These are phyloP conservation scores for Poeciliopsis gracilis DNA, from an alignment of 2,797 vertebrate species.

Conservation along the genomic window DNA sequence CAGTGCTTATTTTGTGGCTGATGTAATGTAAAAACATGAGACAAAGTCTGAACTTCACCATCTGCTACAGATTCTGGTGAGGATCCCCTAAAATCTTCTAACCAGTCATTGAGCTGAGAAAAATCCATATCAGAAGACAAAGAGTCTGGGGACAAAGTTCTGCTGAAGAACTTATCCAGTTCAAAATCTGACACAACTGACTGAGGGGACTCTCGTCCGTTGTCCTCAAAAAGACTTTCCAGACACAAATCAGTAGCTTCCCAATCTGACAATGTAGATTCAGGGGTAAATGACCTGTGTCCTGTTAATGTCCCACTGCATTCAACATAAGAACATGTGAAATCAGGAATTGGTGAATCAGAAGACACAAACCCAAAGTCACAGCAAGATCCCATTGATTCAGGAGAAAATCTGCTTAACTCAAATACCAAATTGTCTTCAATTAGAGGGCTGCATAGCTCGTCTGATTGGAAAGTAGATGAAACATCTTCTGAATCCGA, in stretches of 20 bases:
- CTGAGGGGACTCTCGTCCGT: constrained; percentile 30
- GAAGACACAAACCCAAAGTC: constrained; percentile 10
- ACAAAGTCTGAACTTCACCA: no score
- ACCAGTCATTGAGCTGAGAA: no score
- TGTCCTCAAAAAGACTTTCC: neutral
- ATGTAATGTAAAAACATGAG: no score
- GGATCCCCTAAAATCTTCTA: no score
- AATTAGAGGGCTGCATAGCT: neutral
- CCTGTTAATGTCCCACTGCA: neutral
- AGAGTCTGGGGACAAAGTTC: no score
- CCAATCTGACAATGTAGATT: constrained; percentile 46
- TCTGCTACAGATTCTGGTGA: no score
- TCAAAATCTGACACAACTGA: constrained; percentile 25
- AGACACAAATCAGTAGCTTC: constrained; percentile 38
- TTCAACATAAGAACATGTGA: neutral
- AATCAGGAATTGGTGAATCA: constrained; percentile 46
- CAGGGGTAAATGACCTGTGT: constrained; percentile 4
- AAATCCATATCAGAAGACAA: no score
- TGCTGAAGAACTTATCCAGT: no score
- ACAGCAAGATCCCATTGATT: constrained; percentile 15
- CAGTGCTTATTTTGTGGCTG: no score
- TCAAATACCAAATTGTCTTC: neutral
- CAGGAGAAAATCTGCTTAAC: neutral
- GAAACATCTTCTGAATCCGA: neutral
- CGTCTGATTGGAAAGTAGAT: accelerated